Evolutionary conservation across 2,113 vertebrate species (phyloP).

Genomic region (Nannobrachium achirus): DNA sequence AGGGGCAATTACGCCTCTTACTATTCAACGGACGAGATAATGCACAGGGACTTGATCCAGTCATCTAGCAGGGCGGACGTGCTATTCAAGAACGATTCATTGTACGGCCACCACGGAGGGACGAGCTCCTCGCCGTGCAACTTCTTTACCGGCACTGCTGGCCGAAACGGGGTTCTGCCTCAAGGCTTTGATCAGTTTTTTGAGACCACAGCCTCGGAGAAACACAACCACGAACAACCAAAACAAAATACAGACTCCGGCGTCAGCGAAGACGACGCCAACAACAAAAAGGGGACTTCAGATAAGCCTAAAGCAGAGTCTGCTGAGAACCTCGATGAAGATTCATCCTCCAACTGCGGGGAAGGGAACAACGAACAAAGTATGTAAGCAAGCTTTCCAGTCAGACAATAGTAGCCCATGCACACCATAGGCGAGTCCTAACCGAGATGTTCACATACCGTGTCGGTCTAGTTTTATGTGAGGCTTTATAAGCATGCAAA

Average conservation of each 20-base stretch:
- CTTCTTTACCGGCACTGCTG: conserved; percentile 90
- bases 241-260: conserved; percentile 86
- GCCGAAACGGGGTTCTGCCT: conserved; percentile 95
- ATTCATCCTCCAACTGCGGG: conserved; percentile 89
- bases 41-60: conserved; percentile 87
- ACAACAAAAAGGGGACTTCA: conserved; percentile 79
- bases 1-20: conserved; percentile 93
- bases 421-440: conserved; percentile 73
- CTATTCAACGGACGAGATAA: conserved; percentile 91
- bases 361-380: conserved; percentile 91
- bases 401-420: conserved; percentile 30
- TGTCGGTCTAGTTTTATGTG: conserved; percentile 89
- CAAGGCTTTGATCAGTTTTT: conserved; percentile 98
- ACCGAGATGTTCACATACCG: conserved; percentile 66
- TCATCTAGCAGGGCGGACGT: conserved; percentile 88
- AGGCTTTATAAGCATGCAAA: conserved; percentile 98
- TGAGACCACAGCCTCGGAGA: conserved; percentile 80
- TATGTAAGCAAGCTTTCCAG: conserved; percentile 76
- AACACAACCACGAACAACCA: conserved; percentile 67
- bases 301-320: conserved; percentile 84
- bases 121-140: conserved; percentile 83
- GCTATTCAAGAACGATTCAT: conserved; percentile 91
- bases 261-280: conserved; percentile 70
- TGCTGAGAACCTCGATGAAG: conserved; percentile 79
- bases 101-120: conserved; percentile 86